These are phyloP conservation scores for Arenaria interpres DNA, from an alignment of 2,113 vertebrate genomes.

Conservation along the genomic window DNA sequence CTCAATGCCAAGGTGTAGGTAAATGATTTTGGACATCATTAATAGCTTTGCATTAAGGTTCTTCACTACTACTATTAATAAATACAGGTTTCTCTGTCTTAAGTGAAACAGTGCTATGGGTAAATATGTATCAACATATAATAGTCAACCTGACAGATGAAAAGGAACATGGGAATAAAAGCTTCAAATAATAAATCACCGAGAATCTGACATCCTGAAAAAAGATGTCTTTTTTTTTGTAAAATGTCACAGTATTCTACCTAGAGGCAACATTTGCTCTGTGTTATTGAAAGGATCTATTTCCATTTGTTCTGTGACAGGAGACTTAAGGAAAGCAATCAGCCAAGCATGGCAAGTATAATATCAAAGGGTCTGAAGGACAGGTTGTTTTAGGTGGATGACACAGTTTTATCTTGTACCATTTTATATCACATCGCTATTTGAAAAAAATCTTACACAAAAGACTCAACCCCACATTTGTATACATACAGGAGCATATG, in stretches of 20 bases:
- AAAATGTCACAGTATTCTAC: conserved; percentile 29
- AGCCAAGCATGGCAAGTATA: background rate
- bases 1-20: background rate
- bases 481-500: background rate
- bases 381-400: background rate
- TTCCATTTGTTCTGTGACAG: conserved; percentile 51
- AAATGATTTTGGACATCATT: background rate
- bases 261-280: background rate
- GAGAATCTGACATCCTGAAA: background rate
- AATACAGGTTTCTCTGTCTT: background rate
- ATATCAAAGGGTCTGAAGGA: conserved; percentile 2
- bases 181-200: conserved; percentile 2
- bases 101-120: background rate
- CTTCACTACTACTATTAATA: background rate
- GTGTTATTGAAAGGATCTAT: conserved; percentile 25
- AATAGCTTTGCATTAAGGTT: background rate
- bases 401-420: background rate
- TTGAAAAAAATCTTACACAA: conserved; percentile 8
- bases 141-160: background rate
- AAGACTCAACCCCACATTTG: background rate
- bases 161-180: background rate
- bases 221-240: background rate
- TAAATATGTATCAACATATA: background rate
- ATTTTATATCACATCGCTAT: background rate
- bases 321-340: background rate